phyloP scores from a whole-genome alignment of 1,140 invertebrate genomes.

The Coelopa frigida region DNA sequence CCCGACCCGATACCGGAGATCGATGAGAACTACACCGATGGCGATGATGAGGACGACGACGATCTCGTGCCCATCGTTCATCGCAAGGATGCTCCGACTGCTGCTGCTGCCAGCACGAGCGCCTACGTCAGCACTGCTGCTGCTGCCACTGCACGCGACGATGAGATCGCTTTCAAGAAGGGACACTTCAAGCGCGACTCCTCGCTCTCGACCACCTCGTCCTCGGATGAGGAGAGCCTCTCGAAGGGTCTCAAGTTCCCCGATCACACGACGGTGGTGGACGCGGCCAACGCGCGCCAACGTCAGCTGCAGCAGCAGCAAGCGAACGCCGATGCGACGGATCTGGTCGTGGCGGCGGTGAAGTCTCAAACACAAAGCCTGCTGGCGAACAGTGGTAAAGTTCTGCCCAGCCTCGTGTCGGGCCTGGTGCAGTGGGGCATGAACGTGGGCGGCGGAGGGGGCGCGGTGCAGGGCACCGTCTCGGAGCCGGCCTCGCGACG shows the following conservation, averaged over 20 bases:
- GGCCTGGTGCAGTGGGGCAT: slow-evolving; percentile 31
- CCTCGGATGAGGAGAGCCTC: slow-evolving; percentile 39
- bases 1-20: slow-evolving; percentile 41
- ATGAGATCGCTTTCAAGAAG: slow-evolving; percentile 34
- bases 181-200: slow-evolving; percentile 41
- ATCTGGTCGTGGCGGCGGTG: slow-evolving; percentile 23
- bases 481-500: slow-evolving; percentile 13
- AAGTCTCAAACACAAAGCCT: slow-evolving; percentile 26
- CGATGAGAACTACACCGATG: slow-evolving; percentile 40
- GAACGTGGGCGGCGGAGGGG: neutral
- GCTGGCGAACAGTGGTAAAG: slow-evolving; percentile 18
- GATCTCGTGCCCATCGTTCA: slow-evolving; percentile 26
- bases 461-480: neutral
- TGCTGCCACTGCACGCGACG: neutral
- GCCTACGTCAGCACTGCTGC: slow-evolving; percentile 3
- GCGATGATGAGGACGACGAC: slow-evolving; percentile 28
- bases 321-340: slow-evolving; percentile 8
- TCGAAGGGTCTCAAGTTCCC: slow-evolving; percentile 41
- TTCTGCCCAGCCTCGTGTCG: slow-evolving; percentile 28
- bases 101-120: neutral
- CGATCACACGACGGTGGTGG: slow-evolving; percentile 30
- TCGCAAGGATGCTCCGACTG: slow-evolving; percentile 10
- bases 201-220: slow-evolving; percentile 37
- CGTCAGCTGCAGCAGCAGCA: slow-evolving; percentile 1
- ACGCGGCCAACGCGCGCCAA: neutral